phyloP scores from a whole-genome alignment of 2,888 invertebrate genomes.

The Caenorhabditis sulstoni region DNA sequence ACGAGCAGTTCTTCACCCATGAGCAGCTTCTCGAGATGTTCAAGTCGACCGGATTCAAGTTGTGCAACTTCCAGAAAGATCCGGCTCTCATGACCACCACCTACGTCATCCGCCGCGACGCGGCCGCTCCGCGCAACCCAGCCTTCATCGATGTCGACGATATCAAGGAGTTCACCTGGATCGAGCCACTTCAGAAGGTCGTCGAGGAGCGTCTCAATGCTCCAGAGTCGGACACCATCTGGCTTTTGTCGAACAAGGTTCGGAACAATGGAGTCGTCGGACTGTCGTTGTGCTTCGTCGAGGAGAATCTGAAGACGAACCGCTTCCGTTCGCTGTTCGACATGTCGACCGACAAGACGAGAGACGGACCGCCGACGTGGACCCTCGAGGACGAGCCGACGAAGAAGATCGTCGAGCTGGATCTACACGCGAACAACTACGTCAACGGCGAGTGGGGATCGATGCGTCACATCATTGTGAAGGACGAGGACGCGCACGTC shows the following conservation, averaged over 20 bases:
- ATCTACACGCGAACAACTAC: conserved; percentile 90
- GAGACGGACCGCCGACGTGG: conserved; percentile 73
- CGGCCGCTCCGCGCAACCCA: conserved; percentile 72
- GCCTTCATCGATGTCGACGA: conserved; percentile 79
- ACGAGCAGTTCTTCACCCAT: conserved; percentile 75
- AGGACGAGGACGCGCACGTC: conserved; percentile 81
- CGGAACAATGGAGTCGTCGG: conserved; percentile 89
- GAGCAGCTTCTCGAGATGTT: conserved; percentile 74
- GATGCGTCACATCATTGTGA: conserved; percentile 88
- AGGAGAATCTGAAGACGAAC: conserved; percentile 79
- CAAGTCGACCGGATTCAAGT: conserved; percentile 74
- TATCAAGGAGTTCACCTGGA: conserved; percentile 79
- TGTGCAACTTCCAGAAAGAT: conserved; percentile 77
- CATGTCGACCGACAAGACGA: conserved; percentile 74
- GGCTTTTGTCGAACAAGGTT: conserved; percentile 83
- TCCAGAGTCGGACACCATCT: conserved; percentile 82
- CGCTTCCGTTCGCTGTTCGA: conserved; percentile 79
- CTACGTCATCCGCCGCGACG: conserved; percentile 74
- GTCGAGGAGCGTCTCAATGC: conserved; percentile 87
- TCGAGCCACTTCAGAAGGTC: conserved; percentile 79
- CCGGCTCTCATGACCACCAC: conserved; percentile 72
- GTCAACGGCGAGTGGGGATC: conserved; percentile 90
- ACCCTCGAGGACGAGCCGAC: conserved; percentile 67
- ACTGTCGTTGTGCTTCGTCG: conserved; percentile 89
- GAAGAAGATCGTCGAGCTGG: conserved; percentile 83